phyloP scores from a whole-genome alignment of 2,888 invertebrate species.

The Cyclophora albipunctata region DNA sequence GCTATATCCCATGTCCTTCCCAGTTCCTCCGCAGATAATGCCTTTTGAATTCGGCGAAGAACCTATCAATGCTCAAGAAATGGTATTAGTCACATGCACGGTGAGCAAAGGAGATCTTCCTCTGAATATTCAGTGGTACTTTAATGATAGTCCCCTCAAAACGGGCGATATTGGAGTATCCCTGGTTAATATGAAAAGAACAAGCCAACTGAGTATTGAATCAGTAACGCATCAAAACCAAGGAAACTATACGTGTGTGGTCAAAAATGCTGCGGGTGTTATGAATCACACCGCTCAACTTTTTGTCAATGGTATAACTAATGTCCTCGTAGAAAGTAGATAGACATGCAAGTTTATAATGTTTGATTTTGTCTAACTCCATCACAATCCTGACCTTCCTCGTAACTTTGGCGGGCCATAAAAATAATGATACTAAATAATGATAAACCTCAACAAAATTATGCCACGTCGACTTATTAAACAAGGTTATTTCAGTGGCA shows the following conservation, averaged over 20 bases:
- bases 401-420: slow-evolving; percentile 72
- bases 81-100: slow-evolving; percentile 81
- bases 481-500: slow-evolving; percentile 67
- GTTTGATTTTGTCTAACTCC: slow-evolving; percentile 19
- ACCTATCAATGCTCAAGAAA: slow-evolving; percentile 80
- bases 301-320: slow-evolving; percentile 59
- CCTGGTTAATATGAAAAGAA: slow-evolving; percentile 71
- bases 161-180: slow-evolving; percentile 72
- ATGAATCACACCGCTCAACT: slow-evolving; percentile 73
- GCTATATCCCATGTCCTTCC: no score
- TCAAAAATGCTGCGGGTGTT: slow-evolving; percentile 75
- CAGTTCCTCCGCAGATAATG: no score
- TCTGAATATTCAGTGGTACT: slow-evolving; percentile 83
- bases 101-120: slow-evolving; percentile 87
- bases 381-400: slow-evolving; percentile 26
- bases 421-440: slow-evolving; percentile 16
- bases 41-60: slow-evolving; percentile 75
- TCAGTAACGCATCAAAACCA: slow-evolving; percentile 76
- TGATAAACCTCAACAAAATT: neutral
- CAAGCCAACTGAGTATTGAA: slow-evolving; percentile 78
- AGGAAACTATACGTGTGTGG: slow-evolving; percentile 78
- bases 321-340: neutral
- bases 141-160: slow-evolving; percentile 57
- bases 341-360: neutral
- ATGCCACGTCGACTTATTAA: slow-evolving; percentile 6